phyloP scores from a whole-genome alignment of 1,140 invertebrate genomes.

The Drosophila equinoxialis region DNA sequence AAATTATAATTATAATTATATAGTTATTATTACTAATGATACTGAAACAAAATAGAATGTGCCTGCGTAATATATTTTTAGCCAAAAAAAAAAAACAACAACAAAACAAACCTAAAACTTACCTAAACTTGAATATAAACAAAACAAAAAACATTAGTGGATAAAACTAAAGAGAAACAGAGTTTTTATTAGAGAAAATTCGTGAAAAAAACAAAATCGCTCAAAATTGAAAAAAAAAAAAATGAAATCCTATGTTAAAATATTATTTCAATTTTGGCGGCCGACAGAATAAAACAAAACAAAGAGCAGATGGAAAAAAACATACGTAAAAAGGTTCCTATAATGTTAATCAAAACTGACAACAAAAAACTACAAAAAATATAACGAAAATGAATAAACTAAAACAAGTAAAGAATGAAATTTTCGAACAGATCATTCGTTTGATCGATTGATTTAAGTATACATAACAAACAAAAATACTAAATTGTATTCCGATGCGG shows the following conservation, averaged over 20 bases:
- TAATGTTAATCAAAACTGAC: conserved; percentile 76
- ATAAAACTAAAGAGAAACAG: conserved; percentile 21
- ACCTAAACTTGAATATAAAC: conserved; percentile 16
- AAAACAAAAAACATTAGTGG: conserved; percentile 18
- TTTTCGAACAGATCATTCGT: conserved; percentile 28
- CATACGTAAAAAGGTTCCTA: conserved; percentile 82
- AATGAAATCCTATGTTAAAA: too few species aligned
- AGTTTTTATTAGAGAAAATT: conserved; percentile 68
- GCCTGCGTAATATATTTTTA: conserved; percentile 83
- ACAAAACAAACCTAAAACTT: conserved; percentile 18
- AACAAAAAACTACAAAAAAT: conserved; percentile 36
- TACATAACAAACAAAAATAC: conserved; percentile 16
- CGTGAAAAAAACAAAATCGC: conserved; percentile 18
- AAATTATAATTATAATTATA: conserved; percentile 47
- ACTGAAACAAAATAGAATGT: conserved; percentile 83
- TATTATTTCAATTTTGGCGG: conserved; percentile 46
- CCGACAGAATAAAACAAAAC: conserved; percentile 23
- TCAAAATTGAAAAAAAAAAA: conserved; percentile 54
- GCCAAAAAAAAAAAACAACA: conserved; percentile 61
- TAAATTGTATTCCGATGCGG: conserved; percentile 67
- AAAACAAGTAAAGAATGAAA: conserved; percentile 16
- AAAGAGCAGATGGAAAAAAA: conserved; percentile 55
- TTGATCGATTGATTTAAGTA: conserved; percentile 27
- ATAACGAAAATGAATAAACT: neutral
- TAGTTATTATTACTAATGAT: conserved; percentile 78